Percentiles rank a stretch among this genome's conserved stretches.
Evolutionary conservation across 2,797 vertebrate genomes (phyloP).

Genomic region (Crenichthys baileyi): DNA sequence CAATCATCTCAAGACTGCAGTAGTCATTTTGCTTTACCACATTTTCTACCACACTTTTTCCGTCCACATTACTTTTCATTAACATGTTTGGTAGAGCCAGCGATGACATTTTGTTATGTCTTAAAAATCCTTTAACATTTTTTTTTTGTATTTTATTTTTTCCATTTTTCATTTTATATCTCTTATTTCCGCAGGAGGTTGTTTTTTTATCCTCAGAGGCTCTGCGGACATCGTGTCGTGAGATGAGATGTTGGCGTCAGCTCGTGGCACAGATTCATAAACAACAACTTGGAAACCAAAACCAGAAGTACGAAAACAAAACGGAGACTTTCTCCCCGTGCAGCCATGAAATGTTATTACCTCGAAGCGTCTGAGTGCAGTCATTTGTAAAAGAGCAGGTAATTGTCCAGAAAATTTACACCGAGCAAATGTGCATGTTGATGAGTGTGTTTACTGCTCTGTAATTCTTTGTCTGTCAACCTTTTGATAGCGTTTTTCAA

Average conservation of each 20-base stretch:
- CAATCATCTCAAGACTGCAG: too few relatives aligned
- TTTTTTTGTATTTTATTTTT: neutral
- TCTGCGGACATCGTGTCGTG: neutral
- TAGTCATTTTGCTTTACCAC: neutral
- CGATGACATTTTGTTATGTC: neutral
- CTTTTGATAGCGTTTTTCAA: neutral
- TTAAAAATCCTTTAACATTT: neutral
- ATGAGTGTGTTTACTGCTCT: constrained; percentile 3
- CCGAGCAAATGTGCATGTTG: constrained; percentile 11
- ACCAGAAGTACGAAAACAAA: neutral
- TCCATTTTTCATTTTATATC: neutral
- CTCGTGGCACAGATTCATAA: neutral
- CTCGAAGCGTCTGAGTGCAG: neutral
- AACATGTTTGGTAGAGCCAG: neutral
- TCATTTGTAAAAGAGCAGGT: constrained; percentile 6
- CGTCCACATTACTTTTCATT: neutral
- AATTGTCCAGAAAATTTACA: constrained; percentile 11
- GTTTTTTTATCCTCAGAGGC: neutral
- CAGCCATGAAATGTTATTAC: constrained; percentile 2
- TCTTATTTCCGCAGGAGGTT: neutral
- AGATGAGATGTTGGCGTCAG: neutral
- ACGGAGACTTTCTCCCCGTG: neutral
- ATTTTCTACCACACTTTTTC: neutral
- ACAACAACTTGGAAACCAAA: neutral
- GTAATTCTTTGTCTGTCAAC: neutral